Evolutionary conservation across 2,797 vertebrate genomes (phyloP).

Genomic region (Rhinophrynus dorsalis): DNA sequence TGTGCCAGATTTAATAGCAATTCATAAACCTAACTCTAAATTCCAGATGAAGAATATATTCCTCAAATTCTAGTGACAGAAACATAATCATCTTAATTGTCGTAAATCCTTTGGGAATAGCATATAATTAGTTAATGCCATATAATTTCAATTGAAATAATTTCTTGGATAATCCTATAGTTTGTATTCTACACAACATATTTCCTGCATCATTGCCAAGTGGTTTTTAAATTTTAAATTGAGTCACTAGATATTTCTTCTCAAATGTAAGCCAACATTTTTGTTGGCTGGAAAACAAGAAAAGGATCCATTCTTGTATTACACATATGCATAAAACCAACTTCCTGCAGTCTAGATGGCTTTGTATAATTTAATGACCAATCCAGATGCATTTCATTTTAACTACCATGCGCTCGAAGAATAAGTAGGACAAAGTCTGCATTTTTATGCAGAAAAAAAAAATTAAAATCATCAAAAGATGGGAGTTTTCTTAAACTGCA

Average conservation of each 20-base stretch:
- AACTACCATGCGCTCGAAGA: not conserved
- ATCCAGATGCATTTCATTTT: constrained; percentile 20
- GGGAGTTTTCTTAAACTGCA: not conserved
- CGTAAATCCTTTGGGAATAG: not conserved
- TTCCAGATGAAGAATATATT: no score
- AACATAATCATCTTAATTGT: constrained; percentile 1
- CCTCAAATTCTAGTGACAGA: no score
- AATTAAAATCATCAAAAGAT: not conserved
- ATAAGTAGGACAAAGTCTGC: not conserved
- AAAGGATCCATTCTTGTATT: constrained; percentile 4
- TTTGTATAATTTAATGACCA: constrained; percentile 22
- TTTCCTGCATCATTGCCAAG: constrained; percentile 10
- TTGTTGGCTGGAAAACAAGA: constrained; percentile 12
- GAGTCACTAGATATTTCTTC: constrained; percentile 15
- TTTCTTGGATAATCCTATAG: not conserved
- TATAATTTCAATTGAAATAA: constrained; percentile 4
- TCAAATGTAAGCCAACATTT: constrained; percentile 8
- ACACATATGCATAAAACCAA: not conserved
- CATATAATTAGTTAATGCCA: constrained; percentile 1
- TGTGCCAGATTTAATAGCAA: no score
- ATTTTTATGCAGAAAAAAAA: not conserved
- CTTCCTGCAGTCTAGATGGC: not conserved
- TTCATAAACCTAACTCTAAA: no score
- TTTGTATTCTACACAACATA: not conserved
- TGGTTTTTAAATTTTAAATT: constrained; percentile 13